Percentiles rank a stretch among this genome's conserved stretches.
Conservation (phyloP, 2,113 vertebrate genomes). For the Panthera tigris region DNA sequence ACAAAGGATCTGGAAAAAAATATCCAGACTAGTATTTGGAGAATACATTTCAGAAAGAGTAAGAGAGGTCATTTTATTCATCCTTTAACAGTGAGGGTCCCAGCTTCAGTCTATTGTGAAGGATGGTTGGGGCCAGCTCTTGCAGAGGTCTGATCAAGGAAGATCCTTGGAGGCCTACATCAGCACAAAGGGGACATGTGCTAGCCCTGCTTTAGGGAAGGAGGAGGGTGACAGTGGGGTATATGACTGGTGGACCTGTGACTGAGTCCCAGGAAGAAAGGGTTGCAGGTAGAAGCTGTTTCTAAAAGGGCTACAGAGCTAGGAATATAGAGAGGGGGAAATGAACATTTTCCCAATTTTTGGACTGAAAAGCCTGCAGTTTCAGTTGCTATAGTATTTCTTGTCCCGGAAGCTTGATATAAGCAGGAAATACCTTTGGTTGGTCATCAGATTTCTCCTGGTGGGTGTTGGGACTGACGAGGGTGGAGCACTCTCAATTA, state of each 20-base stretch:
- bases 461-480: background rate
- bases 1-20: background rate
- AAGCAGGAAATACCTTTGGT: background rate
- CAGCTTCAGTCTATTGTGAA: background rate
- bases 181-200: background rate
- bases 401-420: background rate
- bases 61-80: background rate
- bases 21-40: background rate
- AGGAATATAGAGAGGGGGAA: background rate
- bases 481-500: background rate
- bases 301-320: background rate
- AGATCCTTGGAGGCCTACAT: background rate
- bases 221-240: background rate
- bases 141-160: background rate
- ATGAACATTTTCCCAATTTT: background rate
- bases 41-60: background rate
- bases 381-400: background rate
- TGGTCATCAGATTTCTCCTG: background rate
- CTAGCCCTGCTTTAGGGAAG: background rate
- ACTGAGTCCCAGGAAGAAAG: background rate
- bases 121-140: background rate
- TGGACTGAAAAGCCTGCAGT: background rate
- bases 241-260: background rate
- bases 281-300: background rate
- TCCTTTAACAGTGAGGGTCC: background rate